Percentiles rank a stretch among this genome's conserved stretches.
Evolutionary conservation across 2,797 vertebrate genomes (phyloP).

Genomic region (Girardinus metallicus): DNA sequence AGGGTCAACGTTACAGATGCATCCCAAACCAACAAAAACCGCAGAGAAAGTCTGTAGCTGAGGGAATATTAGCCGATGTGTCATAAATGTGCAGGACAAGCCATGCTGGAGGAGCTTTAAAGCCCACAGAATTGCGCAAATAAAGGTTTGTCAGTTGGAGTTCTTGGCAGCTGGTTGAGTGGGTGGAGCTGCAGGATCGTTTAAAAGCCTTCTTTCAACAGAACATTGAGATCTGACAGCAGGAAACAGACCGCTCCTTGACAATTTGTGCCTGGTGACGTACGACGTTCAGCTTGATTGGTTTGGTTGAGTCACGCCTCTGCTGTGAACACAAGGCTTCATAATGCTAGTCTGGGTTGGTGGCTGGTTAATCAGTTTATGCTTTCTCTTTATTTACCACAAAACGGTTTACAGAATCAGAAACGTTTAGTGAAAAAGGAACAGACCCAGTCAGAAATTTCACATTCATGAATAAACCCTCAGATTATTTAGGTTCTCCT

Average conservation of each 20-base stretch:
- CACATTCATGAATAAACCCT: not conserved
- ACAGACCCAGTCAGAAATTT: not conserved
- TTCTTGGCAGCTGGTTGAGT: not conserved
- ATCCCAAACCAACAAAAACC: not conserved
- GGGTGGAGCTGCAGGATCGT: conserved; percentile 4
- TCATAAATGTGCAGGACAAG: not conserved
- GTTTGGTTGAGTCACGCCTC: not conserved
- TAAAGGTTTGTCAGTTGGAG: not conserved
- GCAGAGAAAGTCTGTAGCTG: not conserved
- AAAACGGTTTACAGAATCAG: not conserved
- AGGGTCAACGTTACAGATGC: not conserved
- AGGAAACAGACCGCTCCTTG: conserved; percentile 23
- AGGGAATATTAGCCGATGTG: not conserved
- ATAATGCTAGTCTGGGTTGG: not conserved
- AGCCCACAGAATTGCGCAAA: not conserved
- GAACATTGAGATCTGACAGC: conserved; percentile 15
- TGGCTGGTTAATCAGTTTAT: not conserved
- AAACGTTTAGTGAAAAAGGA: not conserved
- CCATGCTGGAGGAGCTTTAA: not conserved
- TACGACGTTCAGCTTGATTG: not conserved
- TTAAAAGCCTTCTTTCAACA: conserved; percentile 29
- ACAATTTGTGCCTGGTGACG: not conserved
- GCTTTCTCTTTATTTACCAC: not conserved
- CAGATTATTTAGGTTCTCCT: not conserved
- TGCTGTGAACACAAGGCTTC: not conserved